Conservation (phyloP, 2,113 vertebrate genomes). For the Ochotona curzoniae region DNA sequence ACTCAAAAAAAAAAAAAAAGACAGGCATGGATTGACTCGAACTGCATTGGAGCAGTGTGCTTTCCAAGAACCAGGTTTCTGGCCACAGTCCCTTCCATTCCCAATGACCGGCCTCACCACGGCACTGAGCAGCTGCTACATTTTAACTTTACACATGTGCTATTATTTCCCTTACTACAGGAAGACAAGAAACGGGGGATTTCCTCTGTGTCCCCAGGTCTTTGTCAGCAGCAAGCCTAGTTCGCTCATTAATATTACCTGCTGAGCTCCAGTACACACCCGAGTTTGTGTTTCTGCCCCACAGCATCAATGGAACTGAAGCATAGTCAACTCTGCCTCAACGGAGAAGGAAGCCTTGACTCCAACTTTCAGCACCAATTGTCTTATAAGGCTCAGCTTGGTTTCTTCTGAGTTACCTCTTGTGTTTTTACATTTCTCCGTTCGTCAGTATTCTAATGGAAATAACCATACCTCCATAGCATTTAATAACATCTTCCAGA, state of each 20-base stretch:
- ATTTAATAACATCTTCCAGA: slow-evolving; percentile 70
- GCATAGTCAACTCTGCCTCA: background rate
- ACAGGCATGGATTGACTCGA: background rate
- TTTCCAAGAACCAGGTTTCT: background rate
- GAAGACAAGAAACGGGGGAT: background rate
- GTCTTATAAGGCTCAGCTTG: slow-evolving; percentile 18
- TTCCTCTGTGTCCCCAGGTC: background rate
- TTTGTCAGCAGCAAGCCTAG: background rate
- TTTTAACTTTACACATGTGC: background rate
- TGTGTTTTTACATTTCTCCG: slow-evolving; percentile 33
- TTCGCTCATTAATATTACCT: background rate
- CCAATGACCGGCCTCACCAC: background rate
- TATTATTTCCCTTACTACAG: background rate
- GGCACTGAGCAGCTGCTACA: background rate
- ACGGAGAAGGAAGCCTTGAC: background rate
- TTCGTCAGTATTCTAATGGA: slow-evolving; percentile 56
- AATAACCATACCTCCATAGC: slow-evolving; percentile 32
- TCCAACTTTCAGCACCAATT: background rate
- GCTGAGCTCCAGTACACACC: background rate
- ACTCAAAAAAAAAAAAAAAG: background rate
- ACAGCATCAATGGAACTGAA: background rate
- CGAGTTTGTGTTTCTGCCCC: background rate
- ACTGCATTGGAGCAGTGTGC: background rate
- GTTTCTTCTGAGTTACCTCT: slow-evolving; percentile 37
- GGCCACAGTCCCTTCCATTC: background rate